Evolutionary conservation across 37 sponge, comb jelly and placozoan genomes (phyloP), one percentile per base, ranked within the genome.

Genomic region (Cladorhizidae sp.): DNA sequence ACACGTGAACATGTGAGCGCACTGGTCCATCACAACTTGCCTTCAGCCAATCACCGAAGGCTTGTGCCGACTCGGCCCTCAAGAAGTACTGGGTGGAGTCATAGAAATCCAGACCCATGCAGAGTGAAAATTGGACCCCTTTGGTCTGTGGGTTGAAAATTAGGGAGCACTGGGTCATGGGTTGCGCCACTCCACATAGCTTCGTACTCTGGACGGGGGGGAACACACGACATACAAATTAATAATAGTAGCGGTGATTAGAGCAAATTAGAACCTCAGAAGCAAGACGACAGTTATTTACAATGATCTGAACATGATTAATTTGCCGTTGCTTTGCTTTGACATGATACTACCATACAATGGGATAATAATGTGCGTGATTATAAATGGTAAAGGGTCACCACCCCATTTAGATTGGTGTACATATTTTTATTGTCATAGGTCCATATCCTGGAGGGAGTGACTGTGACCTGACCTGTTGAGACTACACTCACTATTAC

Each of bases 61-160:
- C 40, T 2, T 43, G 14, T 20, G 69, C 77, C 50, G 84, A 70
- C 56, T 84, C 84, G 5, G 84, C 84, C 55, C 56, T 76, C 38
- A 84, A 22, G 70, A 68, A 84, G 43, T 55, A 67, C 49, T 25
- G 39, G 3, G 20, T 55, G 9, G 9, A 20, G 25, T 61, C 59
- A 0, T 21, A 1, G 23, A 57, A 25, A 26, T 76, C 77, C 22
- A 84, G 57, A 11, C 84, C 84, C 31, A 75, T 26, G 35, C 69
- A 56, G 59, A 75, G 70, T 38, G 76, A 59, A 29, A 59, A 33
- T 45, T 82, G 84, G 21, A 76, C 20, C 14, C 69, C 77, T 9
- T 55, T 75, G 18, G 43, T 22, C 70, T 36, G 38, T 58, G 77
- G 64, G 45, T 84, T 69, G 50, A 84, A 84, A 23, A 84, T 3